These are phyloP conservation scores for Orius insidiosus DNA, from an alignment of 1,140 invertebrate species.

Conservation along the genomic window DNA sequence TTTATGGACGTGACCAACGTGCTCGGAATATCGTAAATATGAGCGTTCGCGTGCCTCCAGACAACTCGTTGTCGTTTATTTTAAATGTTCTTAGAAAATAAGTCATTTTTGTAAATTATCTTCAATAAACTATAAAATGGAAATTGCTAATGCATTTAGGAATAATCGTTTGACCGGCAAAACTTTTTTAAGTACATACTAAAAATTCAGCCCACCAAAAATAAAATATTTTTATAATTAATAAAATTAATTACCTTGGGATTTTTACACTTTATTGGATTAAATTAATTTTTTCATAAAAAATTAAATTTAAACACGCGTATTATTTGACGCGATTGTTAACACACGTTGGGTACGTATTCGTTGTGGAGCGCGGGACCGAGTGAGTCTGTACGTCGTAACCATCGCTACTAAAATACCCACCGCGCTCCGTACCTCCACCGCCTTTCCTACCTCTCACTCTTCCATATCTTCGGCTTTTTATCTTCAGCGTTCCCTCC, in stretches of 20 bases:
- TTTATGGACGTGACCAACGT: background rate
- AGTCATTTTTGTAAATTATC: too few species aligned
- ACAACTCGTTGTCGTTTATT: background rate
- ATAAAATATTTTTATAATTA: background rate
- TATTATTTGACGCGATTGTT: background rate
- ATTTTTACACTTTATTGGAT: background rate
- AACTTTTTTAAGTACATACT: too few species aligned
- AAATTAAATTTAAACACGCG: background rate
- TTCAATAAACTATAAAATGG: too few species aligned
- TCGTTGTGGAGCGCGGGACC: background rate
- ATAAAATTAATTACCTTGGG: background rate
- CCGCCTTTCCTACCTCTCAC: slow-evolving; percentile 1
- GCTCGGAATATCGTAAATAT: background rate
- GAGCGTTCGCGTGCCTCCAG: background rate
- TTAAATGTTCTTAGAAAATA: too few species aligned
- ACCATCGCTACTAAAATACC: background rate
- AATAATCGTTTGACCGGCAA: too few species aligned
- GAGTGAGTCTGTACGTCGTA: background rate
- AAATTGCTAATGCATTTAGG: too few species aligned
- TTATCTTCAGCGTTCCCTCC: background rate
- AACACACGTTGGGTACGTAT: background rate
- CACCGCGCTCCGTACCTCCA: background rate
- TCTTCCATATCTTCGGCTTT: background rate
- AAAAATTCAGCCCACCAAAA: too few species aligned
- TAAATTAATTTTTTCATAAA: background rate